Base-by-base conservation (phyloP, 64 coral and sea anemone genomes). In the Stylophora pistillata region DNA sequence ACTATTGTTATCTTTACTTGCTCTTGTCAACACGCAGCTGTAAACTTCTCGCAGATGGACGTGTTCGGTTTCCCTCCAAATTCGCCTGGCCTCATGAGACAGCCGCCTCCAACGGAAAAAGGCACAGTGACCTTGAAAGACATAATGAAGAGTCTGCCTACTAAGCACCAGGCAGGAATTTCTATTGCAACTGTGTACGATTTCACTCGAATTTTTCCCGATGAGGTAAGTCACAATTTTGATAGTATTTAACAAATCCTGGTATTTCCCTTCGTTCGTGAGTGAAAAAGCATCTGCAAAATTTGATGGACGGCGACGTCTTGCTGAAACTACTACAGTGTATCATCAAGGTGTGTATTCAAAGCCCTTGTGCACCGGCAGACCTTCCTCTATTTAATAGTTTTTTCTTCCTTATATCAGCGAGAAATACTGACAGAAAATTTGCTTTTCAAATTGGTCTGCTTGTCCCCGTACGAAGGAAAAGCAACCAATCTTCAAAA, bases 21-120 rank as follows among this genome's bases (percentile, higher is more conserved):
- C 64, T 77, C 95, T 0, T 94, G 95, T 70, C 95, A 98, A 64
- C 91, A 93, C 52, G 91, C 95, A 54, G 95, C 95, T 10, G 91
- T 98, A 13, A 98, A 98, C 78, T 98, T 94, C 56, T 76, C 87
- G 21, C 95, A 98, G 32, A 33, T 98, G 59, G 95, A 98, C 30
- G 71, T 73, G 4, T 82, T 87, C 25, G 77, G 77, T 30, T 98
- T 98, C 78, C 87, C 90, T 0, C 95, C 95, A 6, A 98, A 93
- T 77, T 92, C 91, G n/a, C 95, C 95, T 1, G 88, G 88, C 20
- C 79, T 80, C 1, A 93, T 98, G 91, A 83, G 86, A 26, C 91
- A 72, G 21, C 95, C 91, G 15, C 95, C 95, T 53, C 95, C 95
- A 12, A 91, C 88, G 21, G 87, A 87, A 18, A 98, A 98, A 78